Evolutionary conservation across 1,140 invertebrate genomes (phyloP).

Genomic region (Lamellibrachia luymesi): DNA sequence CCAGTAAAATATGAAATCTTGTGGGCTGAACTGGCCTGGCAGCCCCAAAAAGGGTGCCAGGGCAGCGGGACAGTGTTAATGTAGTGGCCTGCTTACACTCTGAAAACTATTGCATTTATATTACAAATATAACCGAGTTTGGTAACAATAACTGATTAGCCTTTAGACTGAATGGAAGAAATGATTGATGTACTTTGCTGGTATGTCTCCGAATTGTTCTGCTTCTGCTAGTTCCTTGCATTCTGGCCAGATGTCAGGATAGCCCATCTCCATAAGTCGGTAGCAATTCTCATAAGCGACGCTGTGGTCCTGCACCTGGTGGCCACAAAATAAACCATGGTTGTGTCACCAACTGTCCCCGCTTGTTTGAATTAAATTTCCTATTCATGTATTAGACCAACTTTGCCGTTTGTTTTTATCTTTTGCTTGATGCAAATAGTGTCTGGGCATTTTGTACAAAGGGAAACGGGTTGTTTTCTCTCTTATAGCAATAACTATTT

Average conservation of each 20-base stretch:
- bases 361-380: neutral
- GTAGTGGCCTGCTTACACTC: too few species aligned
- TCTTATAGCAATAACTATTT: too few species aligned
- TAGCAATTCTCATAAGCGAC: constrained; percentile 60
- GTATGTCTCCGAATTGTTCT: constrained; percentile 60
- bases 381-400: neutral
- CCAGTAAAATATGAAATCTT: too few species aligned
- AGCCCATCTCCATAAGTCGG: constrained; percentile 60
- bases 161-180: neutral
- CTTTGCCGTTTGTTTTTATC: neutral
- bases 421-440: neutral
- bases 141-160: too few species aligned
- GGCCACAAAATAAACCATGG: neutral
- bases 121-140: too few species aligned
- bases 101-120: too few species aligned
- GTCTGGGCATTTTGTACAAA: too few species aligned
- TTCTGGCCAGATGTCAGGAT: constrained; percentile 61
- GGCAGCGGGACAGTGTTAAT: too few species aligned
- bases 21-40: too few species aligned
- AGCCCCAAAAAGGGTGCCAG: too few species aligned
- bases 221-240: constrained; percentile 60
- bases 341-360: neutral
- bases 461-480: too few species aligned
- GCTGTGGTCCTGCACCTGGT: constrained; percentile 57
- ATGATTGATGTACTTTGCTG: constrained; percentile 52